Base-by-base conservation (phyloP, 2,888 invertebrate genomes). In the Dromius quadrimaculatus region DNA sequence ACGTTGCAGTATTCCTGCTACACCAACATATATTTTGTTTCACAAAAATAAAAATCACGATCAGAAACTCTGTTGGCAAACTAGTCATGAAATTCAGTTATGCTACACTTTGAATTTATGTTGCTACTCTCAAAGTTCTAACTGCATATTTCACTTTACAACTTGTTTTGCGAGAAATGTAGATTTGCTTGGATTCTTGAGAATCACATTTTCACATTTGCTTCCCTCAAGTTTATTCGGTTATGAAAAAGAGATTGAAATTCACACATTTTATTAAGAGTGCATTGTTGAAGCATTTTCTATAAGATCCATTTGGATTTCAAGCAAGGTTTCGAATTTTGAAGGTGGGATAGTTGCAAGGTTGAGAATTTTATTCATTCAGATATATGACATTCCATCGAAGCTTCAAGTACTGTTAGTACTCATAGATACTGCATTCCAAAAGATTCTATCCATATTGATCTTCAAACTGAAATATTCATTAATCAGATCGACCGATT, bases 81-180 rank as follows among this genome's bases (percentile, higher is more conserved):
- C 50, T 54, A 28, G 50, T 54, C 50, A 54, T 54, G 50, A 54
- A 54, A 54, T 54, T 54, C 50, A 54, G 28, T 54, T 54, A 28
- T 54, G 50, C 28, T 23, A 54, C 50, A 54, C 28, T 54, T 54
- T 28, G 28, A 54, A 54, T 54, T 54, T 54, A 54, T 54, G 50
- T 54, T 54, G 50, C 28, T 54, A 28, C 28, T 28, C 28, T 13
- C 50, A 28, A 54, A 54, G 13, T 54, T 54, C 50, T 32, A 54
- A 54, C 50, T 54, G 11, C 23, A 43, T 43, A 43, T 43, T 13
- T 23, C 13, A 50, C 47, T 50, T 54, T 54, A 28, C 50, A 54
- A 28, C 6, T 54, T 23, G 50, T 28, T 28, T 28, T 28, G 15
- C 23, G 23, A 47, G 23, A 47, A 43, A 43, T 17, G 19, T n/a